Evolutionary conservation across 2,113 vertebrate species (phyloP).

Genomic region (Sceloporus undulatus): DNA sequence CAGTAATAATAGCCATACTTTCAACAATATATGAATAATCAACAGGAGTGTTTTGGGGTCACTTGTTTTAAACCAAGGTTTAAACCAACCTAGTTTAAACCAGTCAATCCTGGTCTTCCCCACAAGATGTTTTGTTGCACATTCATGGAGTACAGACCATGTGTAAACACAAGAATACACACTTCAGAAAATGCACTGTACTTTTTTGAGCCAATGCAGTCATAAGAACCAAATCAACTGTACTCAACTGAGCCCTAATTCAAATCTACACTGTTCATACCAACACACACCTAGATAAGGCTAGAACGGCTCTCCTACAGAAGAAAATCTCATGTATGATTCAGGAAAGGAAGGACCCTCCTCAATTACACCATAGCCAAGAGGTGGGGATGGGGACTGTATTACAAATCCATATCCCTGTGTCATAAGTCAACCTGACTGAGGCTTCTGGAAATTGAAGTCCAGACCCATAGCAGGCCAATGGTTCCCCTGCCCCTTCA

Average conservation of each 20-base stretch:
- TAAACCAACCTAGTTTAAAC: too few relatives aligned
- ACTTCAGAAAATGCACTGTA: background rate
- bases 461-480: background rate
- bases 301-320: too few relatives aligned
- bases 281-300: background rate
- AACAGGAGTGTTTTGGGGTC: too few relatives aligned
- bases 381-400: background rate
- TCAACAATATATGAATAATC: too few relatives aligned
- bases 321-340: background rate
- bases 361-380: background rate
- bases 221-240: background rate
- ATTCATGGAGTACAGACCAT: background rate
- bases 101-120: background rate
- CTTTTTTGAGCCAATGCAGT: background rate
- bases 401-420: background rate
- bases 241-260: too few relatives aligned
- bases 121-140: background rate
- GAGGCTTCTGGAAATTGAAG: background rate
- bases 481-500: background rate
- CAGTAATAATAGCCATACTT: too few relatives aligned
- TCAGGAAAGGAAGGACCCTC: background rate
- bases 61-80: too few relatives aligned
- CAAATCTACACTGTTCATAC: background rate
- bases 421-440: background rate
- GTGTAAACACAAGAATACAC: background rate